Base-by-base conservation (phyloP, 2,888 invertebrate species). In the Pandemis corylana region DNA sequence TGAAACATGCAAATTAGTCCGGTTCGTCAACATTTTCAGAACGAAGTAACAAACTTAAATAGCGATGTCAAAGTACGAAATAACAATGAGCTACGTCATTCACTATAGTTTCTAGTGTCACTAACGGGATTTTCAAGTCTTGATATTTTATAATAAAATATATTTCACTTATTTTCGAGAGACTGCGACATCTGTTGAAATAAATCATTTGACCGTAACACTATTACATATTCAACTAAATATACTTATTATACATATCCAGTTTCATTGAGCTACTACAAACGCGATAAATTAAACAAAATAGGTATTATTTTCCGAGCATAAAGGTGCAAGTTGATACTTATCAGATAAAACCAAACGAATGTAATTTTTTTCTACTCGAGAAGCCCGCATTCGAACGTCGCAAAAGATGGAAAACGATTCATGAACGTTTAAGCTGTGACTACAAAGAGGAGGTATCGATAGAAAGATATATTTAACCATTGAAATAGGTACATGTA, bases 31-130 rank as follows among this genome's bases (percentile, higher is more conserved):
- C 59, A 59, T 59, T 59, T 20, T 28, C 20, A 5, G 59, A 59
- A 28, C 5, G 28, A 28, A 59, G n/a, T 51, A 6, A 12, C 59
- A 6, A 12, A 28, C 28, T 10, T 10, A 12, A 15, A 4, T 59
- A 28, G 10, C 20, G 59, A 28, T 59, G 59, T 59, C 59, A 59
- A 59, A 59, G 59, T 59, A 10, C 12, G 59, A 59, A 28, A 59
- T 5, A 59, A 59, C 28, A 59, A 7, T 59, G n/a, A 59, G 28
- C 28, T 9, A 20, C 59, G 15, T 20, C 15, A 56, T 20, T 56
- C 20, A 2, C 1, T 36, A 3, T 53, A 9, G n/a, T 13, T 51
- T 51, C 53, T 56, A 56, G 53, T 9, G 53, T 51, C 7, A n/a
- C n/a, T 51, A n/a, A 51, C 51, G 51, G n/a, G 7, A 6, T 51